phyloP scores from a whole-genome alignment of 2,797 vertebrate species.

The Zalophus californianus region DNA sequence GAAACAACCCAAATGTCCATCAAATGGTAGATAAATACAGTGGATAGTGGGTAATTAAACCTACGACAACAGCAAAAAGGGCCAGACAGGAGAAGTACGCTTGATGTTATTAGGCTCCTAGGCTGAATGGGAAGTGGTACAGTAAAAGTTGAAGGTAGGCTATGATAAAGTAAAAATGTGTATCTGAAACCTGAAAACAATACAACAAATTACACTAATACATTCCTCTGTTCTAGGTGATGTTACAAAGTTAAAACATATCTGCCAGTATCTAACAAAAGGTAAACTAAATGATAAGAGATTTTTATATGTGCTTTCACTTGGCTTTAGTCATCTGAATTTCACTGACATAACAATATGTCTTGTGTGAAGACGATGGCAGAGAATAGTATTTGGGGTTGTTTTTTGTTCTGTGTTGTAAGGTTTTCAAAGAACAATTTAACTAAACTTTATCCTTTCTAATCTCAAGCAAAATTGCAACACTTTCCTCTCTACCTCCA shows the following conservation, averaged over 20 bases:
- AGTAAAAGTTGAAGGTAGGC: neutral
- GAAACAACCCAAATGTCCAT: neutral
- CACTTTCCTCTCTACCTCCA: neutral
- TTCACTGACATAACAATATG: neutral
- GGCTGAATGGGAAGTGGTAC: fast-evolving
- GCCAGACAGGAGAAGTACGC: fast-evolving
- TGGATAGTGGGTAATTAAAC: neutral
- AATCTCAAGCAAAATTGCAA: neutral
- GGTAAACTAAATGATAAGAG: neutral
- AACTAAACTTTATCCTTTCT: neutral
- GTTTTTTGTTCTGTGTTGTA: neutral
- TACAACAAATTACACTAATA: neutral
- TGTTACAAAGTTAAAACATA: conserved; percentile 2
- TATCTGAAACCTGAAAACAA: neutral
- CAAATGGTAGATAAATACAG: neutral
- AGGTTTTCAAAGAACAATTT: neutral
- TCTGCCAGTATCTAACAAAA: conserved; percentile 12
- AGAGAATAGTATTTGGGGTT: neutral
- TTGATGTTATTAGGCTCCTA: neutral
- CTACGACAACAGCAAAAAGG: neutral
- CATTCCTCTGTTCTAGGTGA: conserved; percentile 73
- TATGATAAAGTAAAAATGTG: neutral
- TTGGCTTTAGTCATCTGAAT: neutral
- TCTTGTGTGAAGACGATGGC: neutral
- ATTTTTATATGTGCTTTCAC: neutral